Percentiles rank a stretch among this genome's conserved stretches.
Conservation (phyloP, 92 coral and sea anemone genomes). For the Phenganax marumi region DNA sequence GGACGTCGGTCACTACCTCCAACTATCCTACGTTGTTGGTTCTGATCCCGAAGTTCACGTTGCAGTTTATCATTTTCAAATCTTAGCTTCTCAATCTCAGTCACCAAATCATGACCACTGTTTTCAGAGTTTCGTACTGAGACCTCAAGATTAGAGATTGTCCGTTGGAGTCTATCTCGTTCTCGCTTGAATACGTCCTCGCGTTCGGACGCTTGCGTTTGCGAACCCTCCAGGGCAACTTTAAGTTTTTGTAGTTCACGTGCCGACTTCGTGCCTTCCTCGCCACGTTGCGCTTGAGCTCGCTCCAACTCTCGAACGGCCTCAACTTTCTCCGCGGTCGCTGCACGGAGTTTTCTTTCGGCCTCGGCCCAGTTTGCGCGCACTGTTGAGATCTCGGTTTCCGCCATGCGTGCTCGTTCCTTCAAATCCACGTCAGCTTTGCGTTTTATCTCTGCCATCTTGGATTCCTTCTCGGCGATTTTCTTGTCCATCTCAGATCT, state of each 20-base stretch:
- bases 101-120: slow-evolving; percentile 4
- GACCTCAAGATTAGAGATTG: slow-evolving; percentile 10
- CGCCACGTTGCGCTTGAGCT: neutral
- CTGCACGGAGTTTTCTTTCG: slow-evolving; percentile 28
- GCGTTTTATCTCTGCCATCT: slow-evolving; percentile 43
- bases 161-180: slow-evolving; percentile 9
- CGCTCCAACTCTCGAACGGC: slow-evolving; percentile 25
- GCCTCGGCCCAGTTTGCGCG: slow-evolving; percentile 42
- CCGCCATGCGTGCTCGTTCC: slow-evolving; percentile 33
- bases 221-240: slow-evolving; percentile 15
- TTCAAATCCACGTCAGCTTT: slow-evolving; percentile 36
- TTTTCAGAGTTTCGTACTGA: slow-evolving; percentile 1
- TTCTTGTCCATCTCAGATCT: slow-evolving; percentile 31
- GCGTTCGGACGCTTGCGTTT: slow-evolving; percentile 24
- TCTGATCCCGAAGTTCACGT: slow-evolving; percentile 41
- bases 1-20: slow-evolving; percentile 22
- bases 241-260: slow-evolving; percentile 26
- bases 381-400: slow-evolving; percentile 19
- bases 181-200: slow-evolving; percentile 22
- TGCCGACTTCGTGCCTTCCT: neutral
- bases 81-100: slow-evolving; percentile 57
- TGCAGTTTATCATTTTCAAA: slow-evolving; percentile 59
- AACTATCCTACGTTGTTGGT: slow-evolving; percentile 25
- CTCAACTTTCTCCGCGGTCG: slow-evolving; percentile 16
- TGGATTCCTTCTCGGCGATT: slow-evolving; percentile 31